Evolutionary conservation across 2,797 vertebrate species (phyloP).

Genomic region (Danio choprae): DNA sequence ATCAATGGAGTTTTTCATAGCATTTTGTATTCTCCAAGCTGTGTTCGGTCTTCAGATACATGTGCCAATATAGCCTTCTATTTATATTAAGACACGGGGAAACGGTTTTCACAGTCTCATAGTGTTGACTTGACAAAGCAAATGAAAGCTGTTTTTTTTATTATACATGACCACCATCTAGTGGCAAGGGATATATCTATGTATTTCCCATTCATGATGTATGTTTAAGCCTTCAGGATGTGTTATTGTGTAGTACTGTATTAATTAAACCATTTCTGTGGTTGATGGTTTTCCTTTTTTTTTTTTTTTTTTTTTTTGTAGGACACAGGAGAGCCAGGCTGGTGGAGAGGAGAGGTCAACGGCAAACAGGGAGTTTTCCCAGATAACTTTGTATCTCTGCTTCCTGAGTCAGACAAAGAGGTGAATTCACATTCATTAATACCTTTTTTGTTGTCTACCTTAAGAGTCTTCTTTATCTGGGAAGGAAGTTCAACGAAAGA

Average conservation of each 20-base stretch:
- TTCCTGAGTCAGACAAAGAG: conserved; percentile 90
- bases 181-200: conserved; percentile 1
- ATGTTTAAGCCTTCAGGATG: neutral
- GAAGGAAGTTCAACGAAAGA: too few species aligned
- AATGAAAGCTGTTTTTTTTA: neutral
- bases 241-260: neutral
- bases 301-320: conserved; percentile 75
- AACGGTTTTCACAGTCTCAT: neutral
- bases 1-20: neutral
- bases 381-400: conserved; percentile 87
- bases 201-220: neutral
- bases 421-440: conserved; percentile 69
- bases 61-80: neutral
- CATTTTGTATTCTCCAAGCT: neutral
- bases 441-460: conserved; percentile 8
- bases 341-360: conserved; percentile 91
- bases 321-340: conserved; percentile 93
- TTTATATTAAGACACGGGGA: conserved; percentile 4
- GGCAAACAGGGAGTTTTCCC: conserved; percentile 93
- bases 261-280: neutral
- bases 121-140: conserved; percentile 12
- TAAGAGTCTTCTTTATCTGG: neutral
- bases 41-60: neutral
- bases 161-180: conserved; percentile 40
- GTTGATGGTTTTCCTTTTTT: conserved; percentile 44